Evolutionary conservation across 2,113 vertebrate species (phyloP).

Genomic region (Periophthalmodon schlosseri): DNA sequence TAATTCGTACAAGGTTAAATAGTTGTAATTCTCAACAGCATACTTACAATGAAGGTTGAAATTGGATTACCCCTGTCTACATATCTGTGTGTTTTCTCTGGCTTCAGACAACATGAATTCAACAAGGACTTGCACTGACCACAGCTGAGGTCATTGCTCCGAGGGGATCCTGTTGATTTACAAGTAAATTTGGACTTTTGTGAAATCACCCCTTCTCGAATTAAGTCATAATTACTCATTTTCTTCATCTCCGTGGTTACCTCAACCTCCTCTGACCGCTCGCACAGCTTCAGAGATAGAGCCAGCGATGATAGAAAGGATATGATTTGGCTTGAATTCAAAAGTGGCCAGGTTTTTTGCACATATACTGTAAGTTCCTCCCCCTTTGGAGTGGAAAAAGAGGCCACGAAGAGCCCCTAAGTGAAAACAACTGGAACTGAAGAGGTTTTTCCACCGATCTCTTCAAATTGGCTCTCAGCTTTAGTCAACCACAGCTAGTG

Average conservation of each 20-base stretch:
- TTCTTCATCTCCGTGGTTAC: constrained; percentile 28
- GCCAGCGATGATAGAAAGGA: constrained; percentile 20
- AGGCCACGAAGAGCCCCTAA: constrained; percentile 66
- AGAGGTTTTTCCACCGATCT: constrained; percentile 60
- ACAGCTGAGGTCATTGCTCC: constrained; percentile 57
- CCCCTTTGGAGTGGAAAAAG: constrained; percentile 48
- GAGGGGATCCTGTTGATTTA: constrained; percentile 44
- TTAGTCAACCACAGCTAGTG: constrained; percentile 24
- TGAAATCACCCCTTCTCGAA: constrained; percentile 59
- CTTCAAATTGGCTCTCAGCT: constrained; percentile 36
- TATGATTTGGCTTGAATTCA: constrained; percentile 35
- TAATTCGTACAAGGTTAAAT: not conserved
- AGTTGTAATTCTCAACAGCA: not conserved
- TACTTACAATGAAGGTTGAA: not conserved
- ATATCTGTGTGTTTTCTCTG: not conserved
- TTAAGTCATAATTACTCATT: constrained; percentile 65
- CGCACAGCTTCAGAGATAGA: constrained; percentile 18
- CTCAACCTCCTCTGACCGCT: constrained; percentile 28
- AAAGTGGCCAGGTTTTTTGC: constrained; percentile 25
- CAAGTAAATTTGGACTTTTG: constrained; percentile 39
- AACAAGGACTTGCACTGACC: constrained; percentile 40
- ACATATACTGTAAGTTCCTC: not conserved
- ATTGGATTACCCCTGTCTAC: not conserved
- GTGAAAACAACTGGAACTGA: constrained; percentile 76
- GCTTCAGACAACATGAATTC: constrained; percentile 42